Percentiles rank a stretch among this genome's conserved stretches.
Conservation (phyloP, 2,113 vertebrate genomes). For the Motacilla alba region DNA sequence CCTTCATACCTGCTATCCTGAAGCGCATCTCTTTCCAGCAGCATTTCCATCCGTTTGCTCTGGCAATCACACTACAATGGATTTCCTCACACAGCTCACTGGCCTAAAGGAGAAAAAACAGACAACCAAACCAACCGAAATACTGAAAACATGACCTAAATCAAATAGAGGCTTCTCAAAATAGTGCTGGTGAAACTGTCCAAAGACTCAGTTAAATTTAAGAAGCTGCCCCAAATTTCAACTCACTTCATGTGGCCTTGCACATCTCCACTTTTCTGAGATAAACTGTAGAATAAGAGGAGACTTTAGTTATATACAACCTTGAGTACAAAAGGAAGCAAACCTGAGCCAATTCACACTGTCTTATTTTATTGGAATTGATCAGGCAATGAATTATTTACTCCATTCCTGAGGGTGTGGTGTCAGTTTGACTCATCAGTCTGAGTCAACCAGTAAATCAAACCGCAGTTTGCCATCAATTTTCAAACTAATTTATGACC, state of each 20-base stretch:
- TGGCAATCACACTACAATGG: slow-evolving; percentile 64
- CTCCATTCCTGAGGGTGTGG: background rate
- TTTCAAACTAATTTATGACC: background rate
- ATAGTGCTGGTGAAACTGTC: background rate
- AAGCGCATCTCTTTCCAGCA: slow-evolving; percentile 70
- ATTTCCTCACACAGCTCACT: slow-evolving; percentile 57
- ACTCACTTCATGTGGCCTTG: slow-evolving; percentile 71
- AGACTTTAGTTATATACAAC: background rate
- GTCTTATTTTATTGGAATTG: background rate
- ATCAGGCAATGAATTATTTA: background rate
- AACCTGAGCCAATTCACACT: background rate
- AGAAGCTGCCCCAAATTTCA: background rate
- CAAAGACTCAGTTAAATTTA: background rate
- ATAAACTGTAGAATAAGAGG: background rate
- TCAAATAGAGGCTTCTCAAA: background rate
- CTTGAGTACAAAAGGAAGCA: background rate
- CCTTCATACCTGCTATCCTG: slow-evolving; percentile 74
- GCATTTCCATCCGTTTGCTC: slow-evolving; percentile 71
- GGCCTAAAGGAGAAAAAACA: slow-evolving; percentile 44
- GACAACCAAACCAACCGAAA: background rate
- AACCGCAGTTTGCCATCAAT: background rate
- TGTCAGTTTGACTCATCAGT: background rate
- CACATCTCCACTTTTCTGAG: slow-evolving; percentile 61
- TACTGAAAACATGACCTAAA: background rate
- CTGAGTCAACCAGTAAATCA: background rate